Percentiles rank a stretch among this genome's conserved stretches.
These are phyloP conservation scores for Microctenopoma lineatum DNA, from an alignment of 2,797 vertebrate genomes.

Conservation along the genomic window DNA sequence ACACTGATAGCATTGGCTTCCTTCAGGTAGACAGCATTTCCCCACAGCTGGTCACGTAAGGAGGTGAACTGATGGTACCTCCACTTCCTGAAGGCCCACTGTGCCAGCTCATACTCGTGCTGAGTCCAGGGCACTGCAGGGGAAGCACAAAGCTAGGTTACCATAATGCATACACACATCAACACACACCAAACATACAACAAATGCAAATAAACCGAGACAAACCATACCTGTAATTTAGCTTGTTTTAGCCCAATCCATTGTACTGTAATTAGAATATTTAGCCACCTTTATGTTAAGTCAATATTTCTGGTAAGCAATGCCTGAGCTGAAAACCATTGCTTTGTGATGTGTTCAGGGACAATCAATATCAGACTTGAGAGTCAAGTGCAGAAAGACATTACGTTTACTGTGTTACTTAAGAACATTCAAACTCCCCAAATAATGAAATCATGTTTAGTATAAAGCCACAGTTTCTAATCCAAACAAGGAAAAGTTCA, in stretches of 20 bases:
- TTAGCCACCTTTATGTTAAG: neutral
- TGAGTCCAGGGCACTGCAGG: constrained; percentile 93
- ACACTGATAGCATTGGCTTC: constrained; percentile 99
- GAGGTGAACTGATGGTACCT: constrained; percentile 98
- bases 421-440: neutral
- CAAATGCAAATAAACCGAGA: constrained; percentile 12
- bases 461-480: neutral
- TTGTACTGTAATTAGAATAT: neutral
- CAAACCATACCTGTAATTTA: constrained; percentile 21
- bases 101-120: constrained; percentile 93
- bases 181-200: neutral
- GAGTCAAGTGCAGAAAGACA: neutral
- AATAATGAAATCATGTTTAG: neutral
- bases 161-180: neutral
- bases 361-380: neutral
- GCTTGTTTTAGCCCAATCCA: constrained; percentile 25
- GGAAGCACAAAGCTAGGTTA: constrained; percentile 20
- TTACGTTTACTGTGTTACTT: neutral
- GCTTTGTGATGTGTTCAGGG: neutral
- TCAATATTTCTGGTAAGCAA: constrained; percentile 1
- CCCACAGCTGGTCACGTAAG: constrained; percentile 95
- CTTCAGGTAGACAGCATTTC: constrained; percentile 96
- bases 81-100: constrained; percentile 99
- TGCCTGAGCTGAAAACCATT: neutral
- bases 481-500: neutral